Evolutionary conservation across 1,140 invertebrate genomes (phyloP), one percentile per base, ranked within the genome.

Genomic region (Drosophila malerkotliana): DNA sequence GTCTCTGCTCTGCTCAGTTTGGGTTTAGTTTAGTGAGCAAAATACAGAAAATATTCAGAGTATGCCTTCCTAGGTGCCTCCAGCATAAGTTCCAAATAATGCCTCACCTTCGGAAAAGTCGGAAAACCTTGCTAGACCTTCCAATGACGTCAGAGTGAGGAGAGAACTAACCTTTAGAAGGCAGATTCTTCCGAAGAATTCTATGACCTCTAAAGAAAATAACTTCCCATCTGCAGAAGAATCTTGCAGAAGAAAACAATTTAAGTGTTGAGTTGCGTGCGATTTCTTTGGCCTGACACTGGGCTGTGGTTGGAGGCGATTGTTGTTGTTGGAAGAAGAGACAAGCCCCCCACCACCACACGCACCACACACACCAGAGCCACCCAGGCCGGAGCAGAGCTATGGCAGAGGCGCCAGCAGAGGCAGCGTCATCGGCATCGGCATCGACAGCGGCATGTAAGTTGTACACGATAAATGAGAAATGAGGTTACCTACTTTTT

Each of bases 401-500:
- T 14, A 12, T 14, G 14, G 51, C 51, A 34, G 51, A 37, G 30
- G 30, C 52, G 14, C 14, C n/a, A 10, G 58, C 48, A 53, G 63
- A 9, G 47, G 66, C 68, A 41, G 28, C 28, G 52, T n/a, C 55
- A 68, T 45, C 47, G 24, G 21, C 55, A 26, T 26, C 48, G 28
- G 41, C 61, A 26, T 54, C 48, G 37, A 12, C 77, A 66, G 72
- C 75, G 60, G 76, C 80, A 85, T 90, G 87, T 90, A 90, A 90
- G 87, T 90, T 90, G 87, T 90, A 90, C 73, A 90, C 87, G 87
- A 90, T 90, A 90, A 90, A 90, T 90, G 87, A 77, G 87, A 90
- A 90, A 90, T 90, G 87, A 90, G 87, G 87, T 90, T 90, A 90
- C 87, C 87, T 90, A 90, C 87, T 90, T 90, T 90, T 90, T 85